phyloP scores from a whole-genome alignment of 2,113 vertebrate genomes.

The Sceloporus tristichus region DNA sequence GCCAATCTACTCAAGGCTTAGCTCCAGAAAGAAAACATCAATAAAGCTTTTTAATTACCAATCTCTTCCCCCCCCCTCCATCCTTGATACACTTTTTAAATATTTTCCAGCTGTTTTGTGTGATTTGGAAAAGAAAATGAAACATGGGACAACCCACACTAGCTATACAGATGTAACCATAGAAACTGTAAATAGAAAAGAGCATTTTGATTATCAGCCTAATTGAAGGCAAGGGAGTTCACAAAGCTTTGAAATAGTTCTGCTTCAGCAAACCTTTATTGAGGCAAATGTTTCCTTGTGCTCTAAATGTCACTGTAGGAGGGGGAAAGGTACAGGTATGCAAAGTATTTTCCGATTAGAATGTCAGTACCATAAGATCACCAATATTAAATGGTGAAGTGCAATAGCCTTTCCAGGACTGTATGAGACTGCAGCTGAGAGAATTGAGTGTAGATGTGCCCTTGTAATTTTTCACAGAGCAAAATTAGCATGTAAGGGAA shows the following conservation, averaged over 20 bases:
- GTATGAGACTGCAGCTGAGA: neutral
- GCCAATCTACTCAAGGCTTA: slow-evolving; percentile 61
- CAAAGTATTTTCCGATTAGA: slow-evolving; percentile 50
- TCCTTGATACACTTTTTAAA: neutral
- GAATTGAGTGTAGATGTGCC: neutral
- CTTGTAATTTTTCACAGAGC: neutral
- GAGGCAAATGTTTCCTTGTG: slow-evolving; percentile 31
- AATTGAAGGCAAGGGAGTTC: slow-evolving; percentile 69
- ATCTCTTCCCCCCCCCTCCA: neutral
- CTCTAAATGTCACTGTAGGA: slow-evolving; percentile 57
- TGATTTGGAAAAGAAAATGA: slow-evolving; percentile 60
- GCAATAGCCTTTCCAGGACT: neutral
- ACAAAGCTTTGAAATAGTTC: slow-evolving; percentile 62
- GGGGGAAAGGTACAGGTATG: slow-evolving; percentile 15
- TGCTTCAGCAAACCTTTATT: slow-evolving; percentile 55
- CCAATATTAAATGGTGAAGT: neutral
- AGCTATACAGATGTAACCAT: slow-evolving; percentile 75
- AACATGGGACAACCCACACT: slow-evolving; percentile 60
- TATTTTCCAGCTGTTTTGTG: slow-evolving; percentile 44
- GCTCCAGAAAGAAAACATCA: slow-evolving; percentile 46
- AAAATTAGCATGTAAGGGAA: neutral
- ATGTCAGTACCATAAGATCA: slow-evolving; percentile 21
- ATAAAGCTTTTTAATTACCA: slow-evolving; percentile 44
- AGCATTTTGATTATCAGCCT: slow-evolving; percentile 66
- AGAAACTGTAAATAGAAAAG: slow-evolving; percentile 77